Conservation (phyloP, 2,113 vertebrate species). For the Albula glossodonta region DNA sequence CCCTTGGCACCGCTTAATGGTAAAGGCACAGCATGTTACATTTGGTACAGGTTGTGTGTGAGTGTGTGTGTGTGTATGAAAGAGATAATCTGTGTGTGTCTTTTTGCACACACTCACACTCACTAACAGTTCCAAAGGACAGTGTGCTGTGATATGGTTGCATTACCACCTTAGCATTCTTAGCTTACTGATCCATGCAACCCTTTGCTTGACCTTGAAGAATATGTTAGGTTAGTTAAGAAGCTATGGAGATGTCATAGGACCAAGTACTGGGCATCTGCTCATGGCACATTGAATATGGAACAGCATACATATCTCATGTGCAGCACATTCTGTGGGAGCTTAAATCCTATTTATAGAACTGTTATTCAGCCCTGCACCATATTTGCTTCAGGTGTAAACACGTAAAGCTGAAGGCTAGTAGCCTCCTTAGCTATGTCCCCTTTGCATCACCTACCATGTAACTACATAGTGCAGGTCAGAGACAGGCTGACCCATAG, state of each 20-base stretch:
- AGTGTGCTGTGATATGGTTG: neutral
- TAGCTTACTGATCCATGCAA: neutral
- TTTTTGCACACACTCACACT: neutral
- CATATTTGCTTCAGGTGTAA: neutral
- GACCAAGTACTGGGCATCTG: neutral
- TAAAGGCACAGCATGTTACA: neutral
- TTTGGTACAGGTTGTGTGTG: neutral
- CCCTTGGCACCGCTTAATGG: neutral
- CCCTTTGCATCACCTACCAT: neutral
- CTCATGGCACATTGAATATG: neutral
- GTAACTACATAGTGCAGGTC: neutral
- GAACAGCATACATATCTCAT: neutral
- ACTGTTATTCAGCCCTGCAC: neutral
- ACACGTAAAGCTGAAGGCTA: neutral
- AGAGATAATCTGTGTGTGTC: neutral
- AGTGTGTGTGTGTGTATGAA: neutral
- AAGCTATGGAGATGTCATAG: neutral
- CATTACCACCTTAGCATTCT: neutral
- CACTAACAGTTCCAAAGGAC: neutral
- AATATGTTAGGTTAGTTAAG: conserved; percentile 3
- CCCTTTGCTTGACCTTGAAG: neutral
- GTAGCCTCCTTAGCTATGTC: neutral
- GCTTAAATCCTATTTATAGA: neutral
- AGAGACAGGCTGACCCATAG: neutral
- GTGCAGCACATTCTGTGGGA: neutral